Conservation (phyloP, 1,140 invertebrate species). For the Phenacoccus solenopsis region DNA sequence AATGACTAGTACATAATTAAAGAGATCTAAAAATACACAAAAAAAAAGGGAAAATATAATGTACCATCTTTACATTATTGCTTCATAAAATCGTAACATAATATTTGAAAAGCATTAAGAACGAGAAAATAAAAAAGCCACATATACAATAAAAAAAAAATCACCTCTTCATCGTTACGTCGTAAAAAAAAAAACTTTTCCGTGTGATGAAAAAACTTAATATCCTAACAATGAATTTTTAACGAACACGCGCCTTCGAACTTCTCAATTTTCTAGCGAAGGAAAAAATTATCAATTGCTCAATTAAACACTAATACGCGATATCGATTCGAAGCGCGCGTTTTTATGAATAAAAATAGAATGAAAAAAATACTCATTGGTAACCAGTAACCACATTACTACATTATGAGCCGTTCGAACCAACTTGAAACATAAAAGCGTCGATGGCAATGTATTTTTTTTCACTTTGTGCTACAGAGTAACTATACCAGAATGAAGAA, state of each 20-base stretch:
- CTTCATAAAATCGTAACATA: too few species aligned
- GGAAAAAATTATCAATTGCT: too few species aligned
- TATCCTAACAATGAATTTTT: too few species aligned
- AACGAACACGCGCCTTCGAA: too few species aligned
- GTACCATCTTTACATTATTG: too few species aligned
- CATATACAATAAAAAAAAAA: background rate
- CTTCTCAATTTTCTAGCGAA: too few species aligned
- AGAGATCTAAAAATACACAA: background rate
- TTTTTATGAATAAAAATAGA: too few species aligned
- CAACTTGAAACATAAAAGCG: background rate
- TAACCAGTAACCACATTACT: background rate
- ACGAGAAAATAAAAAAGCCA: background rate
- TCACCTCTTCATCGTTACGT: background rate
- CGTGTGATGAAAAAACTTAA: too few species aligned
- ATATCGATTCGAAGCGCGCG: too few species aligned
- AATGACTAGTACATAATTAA: background rate
- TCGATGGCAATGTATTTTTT: background rate
- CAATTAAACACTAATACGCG: too few species aligned
- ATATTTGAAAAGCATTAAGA: background rate
- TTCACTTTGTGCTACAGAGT: background rate
- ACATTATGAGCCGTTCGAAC: background rate
- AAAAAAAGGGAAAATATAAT: background rate
- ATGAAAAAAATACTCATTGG: too few species aligned
- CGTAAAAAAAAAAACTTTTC: background rate
- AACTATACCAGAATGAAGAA: background rate